Evolutionary conservation across 2,113 vertebrate species (phyloP), one percentile per base, ranked within the genome.

Genomic region (Dolichotis patagonum): DNA sequence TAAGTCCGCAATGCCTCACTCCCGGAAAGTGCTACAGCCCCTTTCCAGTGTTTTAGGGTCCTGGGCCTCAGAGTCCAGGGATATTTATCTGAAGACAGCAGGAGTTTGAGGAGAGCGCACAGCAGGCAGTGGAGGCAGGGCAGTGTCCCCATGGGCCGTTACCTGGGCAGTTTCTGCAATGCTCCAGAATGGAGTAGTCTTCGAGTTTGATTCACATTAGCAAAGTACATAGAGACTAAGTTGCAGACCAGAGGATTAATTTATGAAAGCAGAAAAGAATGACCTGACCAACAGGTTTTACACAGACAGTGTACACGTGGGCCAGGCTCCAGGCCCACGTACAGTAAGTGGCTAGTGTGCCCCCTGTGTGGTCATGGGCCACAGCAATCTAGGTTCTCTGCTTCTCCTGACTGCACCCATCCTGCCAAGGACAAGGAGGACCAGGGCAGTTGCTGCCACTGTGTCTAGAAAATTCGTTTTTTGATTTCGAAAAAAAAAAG

Each of bases 401-500:
- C 65, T 60, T 93, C 85, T 41, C 24, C 87, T 41, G 7, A 82
- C 9, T 14, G 73, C 58, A 81, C 67, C 17, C 43, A 78, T 95
- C 69, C 49, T 6, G 38, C n/a, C 38, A 88, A 94, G 83, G 46
- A 85, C 3, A 63, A 10, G 71, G 20, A 81, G 12, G 65, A 20
- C n/a, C 86, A 56, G 13, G 41, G 82, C 43, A 60, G 56, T 24
- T 1, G 24, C 22, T 82, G n/a, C 30, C 52, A 85, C 58, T 82
- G 13, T 78, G 88, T 85, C 58, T 60, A 3, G 67, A 85, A 92
- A 96, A 58, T 30, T 93, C 22, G 46, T 92, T 92, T 96, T 67
- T 95, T 82, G 17, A 89, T 86, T 91, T 85, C 58, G 91, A 94
- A 93, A 58, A 19, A 67, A 94, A 93, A 58, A 19, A 43, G 67